Evolutionary conservation across 1,140 invertebrate species (phyloP), one percentile per base, ranked within the genome.

Genomic region (Tetragonula clypearis): DNA sequence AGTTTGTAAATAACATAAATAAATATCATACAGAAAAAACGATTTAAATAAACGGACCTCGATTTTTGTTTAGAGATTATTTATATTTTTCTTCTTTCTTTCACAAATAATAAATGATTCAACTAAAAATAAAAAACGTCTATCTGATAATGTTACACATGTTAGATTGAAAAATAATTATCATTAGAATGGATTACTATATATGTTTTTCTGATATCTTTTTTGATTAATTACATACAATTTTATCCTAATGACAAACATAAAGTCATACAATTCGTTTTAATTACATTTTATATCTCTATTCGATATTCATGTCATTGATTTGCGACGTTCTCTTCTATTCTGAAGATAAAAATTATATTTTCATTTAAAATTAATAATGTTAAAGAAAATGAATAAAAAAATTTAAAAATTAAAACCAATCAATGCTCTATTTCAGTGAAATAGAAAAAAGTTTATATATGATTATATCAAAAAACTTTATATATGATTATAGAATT

Each of bases 261-360:
- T 96, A 97, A 30, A 96, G 85, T 81, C 95, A 95, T 41, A 90
- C 96, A 97, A 75, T 94, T 94, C 6, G 95, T 95, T 92, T 30
- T 30, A 30, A 30, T 30, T 30, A 30, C 30, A 30, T 30, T 30
- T 96, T 96, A 87, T 87, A 1, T 94, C 87, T n/a, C 95, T 96
- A 79, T 96, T 95, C 26, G 93, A 95, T 58, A 93, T 92, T 30
- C 96, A 94, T 93, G 96, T 96, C 14, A 91, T 1, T 90, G 90
- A 30, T 90, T 83, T 41, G 17, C 62, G 76, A 71, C 60, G 86
- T 68, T 82, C 86, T 92, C 35, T 85, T 72, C 82, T 82, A n/a
- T 91, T 84, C 93, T 93, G 81, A 86, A 87, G 87, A 85, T 78
- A 62, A 66, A 83, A 74, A 35, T 76, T 49, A 56, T 17, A 60